A percentile compares a stretch with the other conserved stretches of the same genome.
These are phyloP conservation scores for Tenualosa thibaudeaui DNA, from an alignment of 2,797 vertebrate genomes.

Conservation along the genomic window DNA sequence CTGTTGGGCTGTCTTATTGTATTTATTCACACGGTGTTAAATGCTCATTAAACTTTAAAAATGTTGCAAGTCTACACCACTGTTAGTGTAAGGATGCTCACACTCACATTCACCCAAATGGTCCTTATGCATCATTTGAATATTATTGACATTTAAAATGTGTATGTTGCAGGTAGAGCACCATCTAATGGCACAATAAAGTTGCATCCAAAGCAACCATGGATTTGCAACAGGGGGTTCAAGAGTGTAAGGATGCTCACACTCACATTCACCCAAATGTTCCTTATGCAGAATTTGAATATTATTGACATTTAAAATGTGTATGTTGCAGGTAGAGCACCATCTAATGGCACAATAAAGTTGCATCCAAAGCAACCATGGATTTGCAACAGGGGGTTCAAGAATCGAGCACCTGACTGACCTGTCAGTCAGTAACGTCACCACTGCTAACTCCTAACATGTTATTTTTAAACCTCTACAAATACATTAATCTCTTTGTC, in stretches of 20 bases:
- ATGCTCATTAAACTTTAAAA: conserved; percentile 17
- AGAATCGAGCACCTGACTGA: not conserved
- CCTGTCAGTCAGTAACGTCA: too few relatives aligned
- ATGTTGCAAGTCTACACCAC: not conserved
- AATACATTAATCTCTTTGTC: not conserved
- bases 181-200: not conserved
- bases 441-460: too few relatives aligned
- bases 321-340: not conserved
- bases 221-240: too few relatives aligned
- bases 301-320: not conserved
- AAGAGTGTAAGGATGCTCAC: not conserved
- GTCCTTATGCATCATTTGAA: not conserved
- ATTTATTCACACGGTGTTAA: not conserved
- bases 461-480: not conserved
- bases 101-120: not conserved
- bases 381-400: too few relatives aligned
- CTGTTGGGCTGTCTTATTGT: not conserved
- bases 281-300: not conserved
- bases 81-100: not conserved
- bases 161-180: not conserved
- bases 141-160: not conserved
- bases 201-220: not conserved
- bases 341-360: not conserved
- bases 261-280: not conserved
- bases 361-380: not conserved